phyloP scores from a whole-genome alignment of 2,888 invertebrate species.

The Trimorus sp. region DNA sequence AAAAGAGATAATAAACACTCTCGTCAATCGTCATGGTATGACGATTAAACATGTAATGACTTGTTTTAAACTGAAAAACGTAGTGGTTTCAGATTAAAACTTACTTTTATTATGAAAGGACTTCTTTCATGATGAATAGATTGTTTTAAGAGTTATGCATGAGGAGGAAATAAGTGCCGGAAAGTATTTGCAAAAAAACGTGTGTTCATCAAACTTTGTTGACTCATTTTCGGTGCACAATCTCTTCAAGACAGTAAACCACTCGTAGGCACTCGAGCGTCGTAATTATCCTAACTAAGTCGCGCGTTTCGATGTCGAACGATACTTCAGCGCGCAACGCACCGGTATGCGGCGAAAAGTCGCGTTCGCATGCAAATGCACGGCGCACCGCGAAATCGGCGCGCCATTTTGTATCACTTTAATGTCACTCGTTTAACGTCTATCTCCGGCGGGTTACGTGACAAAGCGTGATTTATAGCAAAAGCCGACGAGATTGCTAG shows the following conservation, averaged over 20 bases:
- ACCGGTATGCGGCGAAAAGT: conserved; percentile 7
- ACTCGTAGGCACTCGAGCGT: neutral
- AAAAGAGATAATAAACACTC: too few species aligned
- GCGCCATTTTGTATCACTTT: conserved; percentile 38
- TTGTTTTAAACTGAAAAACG: too few species aligned
- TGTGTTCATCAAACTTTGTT: too few species aligned
- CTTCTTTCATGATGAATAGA: too few species aligned
- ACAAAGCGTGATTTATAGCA: conserved; percentile 55
- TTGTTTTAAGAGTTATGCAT: too few species aligned
- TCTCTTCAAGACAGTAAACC: conserved; percentile 4
- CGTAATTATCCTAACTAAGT: conserved; percentile 37
- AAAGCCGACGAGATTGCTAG: conserved; percentile 39
- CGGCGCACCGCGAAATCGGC: conserved; percentile 31
- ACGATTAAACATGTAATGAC: too few species aligned
- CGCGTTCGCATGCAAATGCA: conserved; percentile 43
- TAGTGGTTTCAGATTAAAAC: too few species aligned
- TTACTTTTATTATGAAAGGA: too few species aligned
- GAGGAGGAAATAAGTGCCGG: too few species aligned
- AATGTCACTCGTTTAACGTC: conserved; percentile 51
- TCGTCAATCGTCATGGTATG: too few species aligned
- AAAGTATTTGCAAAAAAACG: too few species aligned
- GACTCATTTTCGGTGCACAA: too few species aligned
- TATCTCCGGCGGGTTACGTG: conserved; percentile 26
- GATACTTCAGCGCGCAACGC: conserved; percentile 23
- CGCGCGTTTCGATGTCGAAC: conserved; percentile 4